Evolutionary conservation across 2,113 vertebrate species (phyloP).

Genomic region (Paraplagusia blochii): DNA sequence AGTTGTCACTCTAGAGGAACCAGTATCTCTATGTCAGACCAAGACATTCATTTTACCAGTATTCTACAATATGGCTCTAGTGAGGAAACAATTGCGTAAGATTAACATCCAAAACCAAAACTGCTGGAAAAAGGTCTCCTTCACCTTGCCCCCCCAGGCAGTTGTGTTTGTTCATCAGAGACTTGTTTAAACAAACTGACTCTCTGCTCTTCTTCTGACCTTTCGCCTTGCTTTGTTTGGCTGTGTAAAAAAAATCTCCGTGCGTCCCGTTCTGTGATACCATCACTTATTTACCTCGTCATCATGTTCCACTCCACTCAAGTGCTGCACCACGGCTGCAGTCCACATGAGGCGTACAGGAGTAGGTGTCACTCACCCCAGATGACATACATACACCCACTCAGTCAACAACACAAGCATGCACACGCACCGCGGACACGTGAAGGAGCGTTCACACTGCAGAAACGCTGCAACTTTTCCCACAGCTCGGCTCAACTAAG

Average conservation of each 20-base stretch:
- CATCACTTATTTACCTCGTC: slow-evolving; percentile 21
- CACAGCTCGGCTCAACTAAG: slow-evolving; percentile 12
- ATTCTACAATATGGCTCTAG: not conserved
- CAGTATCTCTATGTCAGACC: not conserved
- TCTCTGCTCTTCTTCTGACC: slow-evolving; percentile 45
- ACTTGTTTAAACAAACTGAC: slow-evolving; percentile 53
- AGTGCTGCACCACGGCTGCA: not conserved
- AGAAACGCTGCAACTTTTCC: slow-evolving; percentile 29
- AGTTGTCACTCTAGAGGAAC: not conserved
- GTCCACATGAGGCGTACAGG: not conserved
- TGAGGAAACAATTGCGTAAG: not conserved
- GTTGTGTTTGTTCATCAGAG: slow-evolving; percentile 54
- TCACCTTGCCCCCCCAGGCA: slow-evolving; percentile 27
- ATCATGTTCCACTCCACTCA: slow-evolving; percentile 24
- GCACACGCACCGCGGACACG: not conserved
- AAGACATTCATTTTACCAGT: not conserved
- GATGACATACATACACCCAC: not conserved
- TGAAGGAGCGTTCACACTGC: slow-evolving; percentile 15
- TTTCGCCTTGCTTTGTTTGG: slow-evolving; percentile 38
- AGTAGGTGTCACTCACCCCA: not conserved
- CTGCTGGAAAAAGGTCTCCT: slow-evolving; percentile 30
- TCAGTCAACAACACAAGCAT: not conserved
- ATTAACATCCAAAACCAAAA: not conserved
- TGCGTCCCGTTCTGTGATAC: slow-evolving; percentile 42
- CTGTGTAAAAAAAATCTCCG: slow-evolving; percentile 37